Evolutionary conservation across 2,888 invertebrate species (phyloP).

Genomic region (Danaus chrysippus): DNA sequence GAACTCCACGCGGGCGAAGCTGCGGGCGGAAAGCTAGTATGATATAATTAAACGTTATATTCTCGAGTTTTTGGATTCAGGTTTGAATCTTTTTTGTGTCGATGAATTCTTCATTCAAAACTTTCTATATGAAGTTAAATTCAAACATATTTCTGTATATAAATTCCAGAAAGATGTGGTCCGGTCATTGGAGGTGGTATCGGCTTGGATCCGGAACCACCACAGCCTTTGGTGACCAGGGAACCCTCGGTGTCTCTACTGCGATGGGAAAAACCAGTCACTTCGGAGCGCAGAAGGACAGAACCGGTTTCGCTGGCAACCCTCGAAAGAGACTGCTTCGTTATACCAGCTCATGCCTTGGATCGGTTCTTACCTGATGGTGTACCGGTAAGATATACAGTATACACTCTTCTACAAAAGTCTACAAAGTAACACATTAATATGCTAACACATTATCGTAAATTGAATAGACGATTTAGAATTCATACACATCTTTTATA

Average conservation of each 20-base stretch:
- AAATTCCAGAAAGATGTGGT: slow-evolving; percentile 84
- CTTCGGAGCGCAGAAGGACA: slow-evolving; percentile 67
- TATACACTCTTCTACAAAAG: not conserved
- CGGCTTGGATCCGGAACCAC: slow-evolving; percentile 83
- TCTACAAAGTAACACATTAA: too few relatives aligned
- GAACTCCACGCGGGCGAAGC: too few relatives aligned
- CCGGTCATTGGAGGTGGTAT: slow-evolving; percentile 82
- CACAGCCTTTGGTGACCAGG: slow-evolving; percentile 84
- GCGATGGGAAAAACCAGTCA: slow-evolving; percentile 68
- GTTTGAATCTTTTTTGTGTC: too few relatives aligned
- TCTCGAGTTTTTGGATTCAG: too few relatives aligned
- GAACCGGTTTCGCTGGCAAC: slow-evolving; percentile 89
- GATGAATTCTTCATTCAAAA: too few relatives aligned
- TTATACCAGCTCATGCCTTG: slow-evolving; percentile 93
- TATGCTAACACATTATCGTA: too few relatives aligned
- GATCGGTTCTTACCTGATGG: slow-evolving; percentile 94
- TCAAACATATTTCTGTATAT: not conserved
- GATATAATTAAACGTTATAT: too few relatives aligned
- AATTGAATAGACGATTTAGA: too few relatives aligned
- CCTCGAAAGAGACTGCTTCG: slow-evolving; percentile 93
- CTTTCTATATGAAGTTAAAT: too few relatives aligned
- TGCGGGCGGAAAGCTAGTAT: too few relatives aligned
- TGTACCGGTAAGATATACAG: slow-evolving; percentile 84
- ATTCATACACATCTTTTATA: too few relatives aligned
- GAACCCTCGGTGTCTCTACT: slow-evolving; percentile 82